phyloP scores from a whole-genome alignment of 2,888 invertebrate genomes.

The Gonocerus acuteangulatus region DNA sequence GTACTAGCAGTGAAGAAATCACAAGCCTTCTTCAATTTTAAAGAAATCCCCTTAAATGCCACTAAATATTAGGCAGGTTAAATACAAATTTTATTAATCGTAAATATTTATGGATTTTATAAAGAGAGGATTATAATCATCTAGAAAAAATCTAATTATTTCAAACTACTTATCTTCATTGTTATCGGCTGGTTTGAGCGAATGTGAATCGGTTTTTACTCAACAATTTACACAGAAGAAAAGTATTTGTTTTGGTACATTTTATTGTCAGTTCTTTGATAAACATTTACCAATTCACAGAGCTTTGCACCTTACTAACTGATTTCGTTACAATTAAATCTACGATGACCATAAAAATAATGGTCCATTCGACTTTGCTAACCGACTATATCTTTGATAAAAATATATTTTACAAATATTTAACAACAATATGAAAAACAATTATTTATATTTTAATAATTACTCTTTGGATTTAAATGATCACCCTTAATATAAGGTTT shows the following conservation, averaged over 20 bases:
- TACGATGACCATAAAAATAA: no score
- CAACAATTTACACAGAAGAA: neutral
- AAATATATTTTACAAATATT: neutral
- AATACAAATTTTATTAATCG: neutral
- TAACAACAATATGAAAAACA: neutral
- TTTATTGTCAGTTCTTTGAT: constrained; percentile 8
- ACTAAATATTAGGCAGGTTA: constrained; percentile 22
- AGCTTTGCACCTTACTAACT: no score
- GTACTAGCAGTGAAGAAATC: constrained; percentile 19
- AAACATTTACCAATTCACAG: constrained; percentile 15
- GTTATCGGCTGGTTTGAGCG: neutral
- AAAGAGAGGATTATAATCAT: no score
- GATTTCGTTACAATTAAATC: no score
- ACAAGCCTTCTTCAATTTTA: constrained; percentile 21
- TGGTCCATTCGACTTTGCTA: no score
- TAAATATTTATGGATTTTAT: no score
- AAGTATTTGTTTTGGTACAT: neutral
- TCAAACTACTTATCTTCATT: no score
- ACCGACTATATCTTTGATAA: no score
- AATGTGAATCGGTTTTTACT: constrained; percentile 10
- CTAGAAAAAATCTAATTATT: no score
- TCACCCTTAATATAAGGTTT: neutral
- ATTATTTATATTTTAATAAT: neutral
- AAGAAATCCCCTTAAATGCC: constrained; percentile 15
- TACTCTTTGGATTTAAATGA: neutral